A percentile compares a stretch with the other conserved stretches of the same genome.
These are phyloP conservation scores for Urocyon cinereoargenteus DNA, from an alignment of 2,797 vertebrate genomes.

Conservation along the genomic window DNA sequence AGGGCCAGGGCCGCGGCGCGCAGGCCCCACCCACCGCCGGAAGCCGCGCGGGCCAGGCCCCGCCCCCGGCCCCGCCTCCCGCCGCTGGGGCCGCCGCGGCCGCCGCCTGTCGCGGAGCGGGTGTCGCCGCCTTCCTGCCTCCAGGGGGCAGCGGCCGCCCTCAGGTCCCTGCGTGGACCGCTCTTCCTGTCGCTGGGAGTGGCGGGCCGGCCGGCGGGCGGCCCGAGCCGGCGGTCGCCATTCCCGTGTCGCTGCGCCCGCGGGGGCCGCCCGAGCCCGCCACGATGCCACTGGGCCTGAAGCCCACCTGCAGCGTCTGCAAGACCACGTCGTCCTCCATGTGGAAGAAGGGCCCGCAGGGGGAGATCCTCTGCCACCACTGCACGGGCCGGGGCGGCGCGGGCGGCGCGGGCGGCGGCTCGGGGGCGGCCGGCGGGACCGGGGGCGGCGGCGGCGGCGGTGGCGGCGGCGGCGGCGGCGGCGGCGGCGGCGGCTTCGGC, in stretches of 20 bases:
- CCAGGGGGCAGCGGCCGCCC: background rate
- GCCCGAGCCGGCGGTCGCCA: slow-evolving; percentile 57
- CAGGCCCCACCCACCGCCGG: background rate
- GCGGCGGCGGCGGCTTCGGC: slow-evolving; percentile 90
- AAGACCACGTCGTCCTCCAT: slow-evolving; percentile 97
- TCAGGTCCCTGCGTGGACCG: background rate
- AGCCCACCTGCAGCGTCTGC: slow-evolving; percentile 96
- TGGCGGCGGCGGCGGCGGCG: slow-evolving; percentile 90
- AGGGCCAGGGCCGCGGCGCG: fast-evolving
- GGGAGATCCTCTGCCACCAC: slow-evolving; percentile 97
- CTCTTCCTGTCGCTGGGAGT: slow-evolving; percentile 67
- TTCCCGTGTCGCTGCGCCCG: slow-evolving; percentile 75
- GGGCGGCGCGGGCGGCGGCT: slow-evolving; percentile 77
- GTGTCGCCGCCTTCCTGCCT: background rate
- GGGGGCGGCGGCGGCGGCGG: slow-evolving; percentile 91
- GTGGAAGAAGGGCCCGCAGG: slow-evolving; percentile 98
- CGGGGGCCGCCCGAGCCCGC: slow-evolving; percentile 72
- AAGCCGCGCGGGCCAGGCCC: background rate
- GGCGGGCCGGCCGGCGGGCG: slow-evolving; percentile 70
- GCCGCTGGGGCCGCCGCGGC: fast-evolving
- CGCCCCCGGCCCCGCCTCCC: background rate
- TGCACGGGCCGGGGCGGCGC: slow-evolving; percentile 91
- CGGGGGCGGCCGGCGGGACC: slow-evolving; percentile 88
- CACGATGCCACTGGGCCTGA: slow-evolving; percentile 96
- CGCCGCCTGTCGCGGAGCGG: fast-evolving